Base-by-base conservation (phyloP, 2,797 vertebrate species). In the Parotocinclus haroldoi region DNA sequence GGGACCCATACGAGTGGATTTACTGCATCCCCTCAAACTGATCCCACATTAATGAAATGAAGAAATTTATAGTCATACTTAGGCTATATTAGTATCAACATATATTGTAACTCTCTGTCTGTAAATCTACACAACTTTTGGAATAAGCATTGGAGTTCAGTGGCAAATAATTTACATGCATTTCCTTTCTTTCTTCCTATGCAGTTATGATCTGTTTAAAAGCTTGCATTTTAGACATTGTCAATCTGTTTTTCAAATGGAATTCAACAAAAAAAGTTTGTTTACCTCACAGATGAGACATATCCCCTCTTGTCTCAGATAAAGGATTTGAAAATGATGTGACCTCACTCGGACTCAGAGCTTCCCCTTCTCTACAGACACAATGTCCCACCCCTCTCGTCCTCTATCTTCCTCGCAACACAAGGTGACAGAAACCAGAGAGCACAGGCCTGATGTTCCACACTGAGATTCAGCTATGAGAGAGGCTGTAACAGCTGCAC, bases 401-500 rank as follows among this genome's bases (percentile, higher is more conserved):
- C 16, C 49, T 37, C 18, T 66, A 66, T 46, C 57, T 56, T 45
- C 11, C 18, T 70, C 72, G 4, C 44, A 45, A 45, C 61, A 63
- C 58, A 59, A 51, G 42, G 53, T 27, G 56, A 71, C 39, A 66
- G 62, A 71, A 66, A 76, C 19, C 19, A 46, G 73, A 70, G 68
- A 74, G 17, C 39, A 14, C 51, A 49, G 56, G 44, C 39, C 57
- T 52, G 50, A 53, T 60, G 37, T 49, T 63, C 27, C 17, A 51
- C 60, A 46, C 37, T 45, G 14, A 64, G 63, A 49, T 56, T 61
- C 48, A n/a, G 50, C 63, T 56, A 38, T 65, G 44, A 48, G 52
- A n/a, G 63, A 7, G 48, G 14, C 46, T 0, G 5, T 16, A 61
- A 61, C 69, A 71, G 69, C 69, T 71, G 69, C 63, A 48, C 57